These are phyloP conservation scores for Ochropleura leucogaster DNA, from an alignment of 2,888 invertebrate genomes.

Conservation along the genomic window DNA sequence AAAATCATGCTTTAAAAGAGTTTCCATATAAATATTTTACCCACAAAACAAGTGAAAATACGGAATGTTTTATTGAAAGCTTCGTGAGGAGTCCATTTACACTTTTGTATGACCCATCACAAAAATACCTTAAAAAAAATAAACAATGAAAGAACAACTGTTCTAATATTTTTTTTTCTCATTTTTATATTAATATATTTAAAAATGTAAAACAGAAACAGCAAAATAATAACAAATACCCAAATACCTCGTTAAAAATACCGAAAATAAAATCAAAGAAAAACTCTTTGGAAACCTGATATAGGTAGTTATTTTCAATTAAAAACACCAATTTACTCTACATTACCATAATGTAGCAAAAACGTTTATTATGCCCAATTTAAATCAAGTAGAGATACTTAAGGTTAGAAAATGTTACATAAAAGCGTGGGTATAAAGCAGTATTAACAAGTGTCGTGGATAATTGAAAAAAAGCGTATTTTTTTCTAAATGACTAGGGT, in stretches of 20 bases:
- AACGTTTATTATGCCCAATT: background rate
- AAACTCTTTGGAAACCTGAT: background rate
- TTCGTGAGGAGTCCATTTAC: too few relatives aligned
- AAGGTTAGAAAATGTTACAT: background rate
- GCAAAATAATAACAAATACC: too few relatives aligned
- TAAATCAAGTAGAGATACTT: background rate
- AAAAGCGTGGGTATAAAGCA: constrained; percentile 14
- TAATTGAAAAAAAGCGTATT: background rate
- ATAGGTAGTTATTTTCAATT: background rate
- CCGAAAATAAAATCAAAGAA: background rate
- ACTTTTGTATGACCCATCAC: too few relatives aligned
- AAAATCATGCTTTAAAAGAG: too few relatives aligned
- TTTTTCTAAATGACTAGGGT: background rate
- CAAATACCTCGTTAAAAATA: background rate
- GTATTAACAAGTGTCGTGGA: background rate
- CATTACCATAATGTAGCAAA: background rate
- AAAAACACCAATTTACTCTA: background rate
- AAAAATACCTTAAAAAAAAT: background rate
- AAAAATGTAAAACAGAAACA: too few relatives aligned
- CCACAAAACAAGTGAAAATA: too few relatives aligned
- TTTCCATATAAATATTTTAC: too few relatives aligned
- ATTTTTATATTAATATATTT: too few relatives aligned
- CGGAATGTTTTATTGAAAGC: too few relatives aligned
- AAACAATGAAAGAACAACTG: too few relatives aligned
- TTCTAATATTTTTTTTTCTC: too few relatives aligned